A percentile compares a stretch with the other conserved stretches of the same genome.
Conservation (phyloP, 1,140 invertebrate genomes). For the Sycobia sp. region DNA sequence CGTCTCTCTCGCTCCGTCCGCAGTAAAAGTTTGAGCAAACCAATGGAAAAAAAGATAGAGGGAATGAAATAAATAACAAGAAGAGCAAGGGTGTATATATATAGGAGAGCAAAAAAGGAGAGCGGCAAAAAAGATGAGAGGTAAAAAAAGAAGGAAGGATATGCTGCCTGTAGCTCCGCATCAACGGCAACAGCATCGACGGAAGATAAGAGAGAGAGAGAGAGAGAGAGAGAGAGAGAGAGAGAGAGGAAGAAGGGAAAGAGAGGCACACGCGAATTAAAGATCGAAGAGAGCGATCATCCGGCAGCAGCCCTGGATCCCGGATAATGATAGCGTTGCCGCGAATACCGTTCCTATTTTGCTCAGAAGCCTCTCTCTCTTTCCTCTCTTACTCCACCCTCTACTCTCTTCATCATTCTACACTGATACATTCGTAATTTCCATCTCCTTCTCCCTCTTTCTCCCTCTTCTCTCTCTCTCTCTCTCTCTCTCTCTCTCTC, state of each 20-base stretch:
- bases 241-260: neutral
- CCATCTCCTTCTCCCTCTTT: conserved; percentile 9
- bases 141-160: conserved; percentile 1
- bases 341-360: conserved; percentile 35
- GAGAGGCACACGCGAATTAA: conserved; percentile 31
- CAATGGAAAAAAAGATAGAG: conserved; percentile 17
- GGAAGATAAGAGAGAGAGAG: neutral
- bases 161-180: neutral
- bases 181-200: neutral
- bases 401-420: conserved; percentile 4
- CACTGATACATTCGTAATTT: too few relatives aligned
- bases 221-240: neutral
- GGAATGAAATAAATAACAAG: conserved; percentile 28
- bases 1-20: too few relatives aligned
- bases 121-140: neutral
- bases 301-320: conserved; percentile 32
- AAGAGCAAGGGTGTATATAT: conserved; percentile 22
- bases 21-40: too few relatives aligned
- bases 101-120: neutral
- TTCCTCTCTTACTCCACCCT: neutral
- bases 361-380: conserved; percentile 12
- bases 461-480: conserved; percentile 2
- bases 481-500: neutral
- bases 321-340: conserved; percentile 36
- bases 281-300: conserved; percentile 37